Evolutionary conservation across 2,888 invertebrate species (phyloP), one percentile per base, ranked within the genome.

Genomic region (Trachelus troglodyta): DNA sequence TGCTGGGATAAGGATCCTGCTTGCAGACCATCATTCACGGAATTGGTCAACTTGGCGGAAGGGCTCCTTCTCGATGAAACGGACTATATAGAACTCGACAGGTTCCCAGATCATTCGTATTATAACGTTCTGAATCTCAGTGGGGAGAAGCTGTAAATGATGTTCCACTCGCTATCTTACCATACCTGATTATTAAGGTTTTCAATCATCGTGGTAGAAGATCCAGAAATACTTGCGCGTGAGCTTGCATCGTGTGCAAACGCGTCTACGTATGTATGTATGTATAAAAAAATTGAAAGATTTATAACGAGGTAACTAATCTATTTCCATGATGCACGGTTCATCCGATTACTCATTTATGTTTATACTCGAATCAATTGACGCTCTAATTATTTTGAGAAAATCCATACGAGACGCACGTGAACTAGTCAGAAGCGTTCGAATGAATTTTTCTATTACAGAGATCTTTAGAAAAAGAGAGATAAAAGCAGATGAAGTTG

Each of bases 71-170:
- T 97, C 87, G 96, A 96, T 73, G 98, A 98, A 92, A 97, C 97
- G 85, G 98, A 98, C 91, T 98, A 98, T 88, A 98, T 98, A 77
- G 97, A 98, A 90, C 92, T 98, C 76, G 97, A 98, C 89, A 93
- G 97, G 82, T 98, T 98, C 91, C 98, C 98, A 0, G 97, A 98
- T 90, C 98, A 98, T 90, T 97, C 97, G 12, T 98, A 98, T 92
- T 97, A 97, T 89, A 97, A 97, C 88, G 95, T 97, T 88, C 94
- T 96, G 87, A 96, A 95, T 92, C 93, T 97, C 82, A 97, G 97
- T 85, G 97, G 96, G 23, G 97, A 97, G 90, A 97, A 97, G 91
- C 91, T 95, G 85, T 95, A 92, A 77, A 69, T 77, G 69, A 74
- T 34, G 9, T 68, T 30, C 40, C 40, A 40, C 15, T 15, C 1